These are phyloP conservation scores for Delichon dasypus DNA, from an alignment of 2,797 vertebrate genomes.

Conservation along the genomic window DNA sequence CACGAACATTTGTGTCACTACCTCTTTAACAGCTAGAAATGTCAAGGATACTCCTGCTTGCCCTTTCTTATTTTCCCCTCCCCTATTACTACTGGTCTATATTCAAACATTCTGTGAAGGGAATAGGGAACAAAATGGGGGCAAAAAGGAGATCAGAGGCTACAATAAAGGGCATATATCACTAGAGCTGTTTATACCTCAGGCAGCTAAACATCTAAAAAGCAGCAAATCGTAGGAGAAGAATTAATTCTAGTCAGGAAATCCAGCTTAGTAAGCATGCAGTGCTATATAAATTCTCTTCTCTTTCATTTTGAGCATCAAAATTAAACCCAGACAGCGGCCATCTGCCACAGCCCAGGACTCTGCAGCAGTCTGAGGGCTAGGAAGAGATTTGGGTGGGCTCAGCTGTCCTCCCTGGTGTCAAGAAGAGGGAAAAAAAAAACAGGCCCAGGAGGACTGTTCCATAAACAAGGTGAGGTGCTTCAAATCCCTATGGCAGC, in stretches of 20 bases:
- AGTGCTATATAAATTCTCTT: neutral
- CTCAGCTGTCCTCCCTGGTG: neutral
- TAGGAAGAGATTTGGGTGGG: neutral
- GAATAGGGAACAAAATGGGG: neutral
- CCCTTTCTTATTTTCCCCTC: neutral
- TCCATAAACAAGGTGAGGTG: neutral
- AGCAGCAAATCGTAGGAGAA: neutral
- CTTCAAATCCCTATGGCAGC: neutral
- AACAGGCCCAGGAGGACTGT: neutral
- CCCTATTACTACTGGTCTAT: neutral
- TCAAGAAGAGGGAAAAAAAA: neutral
- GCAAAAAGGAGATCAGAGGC: neutral
- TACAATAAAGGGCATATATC: neutral
- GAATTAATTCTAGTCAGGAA: neutral
- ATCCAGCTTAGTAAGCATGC: neutral
- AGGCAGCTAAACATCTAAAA: neutral
- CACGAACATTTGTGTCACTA: neutral
- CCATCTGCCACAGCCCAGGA: neutral
- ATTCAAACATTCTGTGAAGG: neutral
- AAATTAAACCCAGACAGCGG: neutral
- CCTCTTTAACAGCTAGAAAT: neutral
- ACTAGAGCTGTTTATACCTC: neutral
- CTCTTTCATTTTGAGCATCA: neutral
- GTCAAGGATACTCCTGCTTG: conserved; percentile 37
- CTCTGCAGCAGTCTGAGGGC: neutral